phyloP scores from a whole-genome alignment of 2,113 vertebrate species.

The Hemiprocne comata region DNA sequence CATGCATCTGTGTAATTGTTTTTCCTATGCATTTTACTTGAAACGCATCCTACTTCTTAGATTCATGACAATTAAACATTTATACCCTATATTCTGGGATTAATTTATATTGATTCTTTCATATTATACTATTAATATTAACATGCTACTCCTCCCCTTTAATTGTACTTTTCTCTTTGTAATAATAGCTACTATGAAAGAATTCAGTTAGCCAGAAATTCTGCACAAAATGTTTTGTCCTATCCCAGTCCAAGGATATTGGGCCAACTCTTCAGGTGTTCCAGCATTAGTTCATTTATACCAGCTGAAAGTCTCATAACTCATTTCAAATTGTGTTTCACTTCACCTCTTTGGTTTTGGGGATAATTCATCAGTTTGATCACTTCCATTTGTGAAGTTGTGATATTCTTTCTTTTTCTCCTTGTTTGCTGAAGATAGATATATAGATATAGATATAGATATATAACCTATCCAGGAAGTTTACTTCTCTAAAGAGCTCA shows the following conservation, averaged over 20 bases:
- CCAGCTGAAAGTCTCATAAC: background rate
- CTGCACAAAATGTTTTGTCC: background rate
- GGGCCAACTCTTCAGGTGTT: background rate
- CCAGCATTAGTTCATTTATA: background rate
- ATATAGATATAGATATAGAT: background rate
- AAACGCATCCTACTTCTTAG: conserved; percentile 5
- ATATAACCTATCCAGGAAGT: background rate
- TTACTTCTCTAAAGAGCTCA: background rate
- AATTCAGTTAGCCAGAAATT: background rate
- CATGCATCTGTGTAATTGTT: conserved; percentile 56
- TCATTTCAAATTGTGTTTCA: conserved; percentile 8
- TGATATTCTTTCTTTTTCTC: background rate
- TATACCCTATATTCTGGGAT: conserved; percentile 21
- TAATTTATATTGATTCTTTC: conserved; percentile 2
- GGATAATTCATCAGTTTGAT: background rate
- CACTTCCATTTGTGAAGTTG: background rate
- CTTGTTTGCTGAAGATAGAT: background rate
- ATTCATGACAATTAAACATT: conserved; percentile 27
- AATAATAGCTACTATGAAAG: background rate
- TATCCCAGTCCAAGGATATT: background rate
- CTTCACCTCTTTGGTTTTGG: background rate
- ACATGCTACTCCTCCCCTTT: background rate
- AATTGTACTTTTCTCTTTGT: conserved; percentile 8
- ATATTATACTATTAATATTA: conserved; percentile 29
- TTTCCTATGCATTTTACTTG: background rate